phyloP scores from a whole-genome alignment of 2,888 invertebrate genomes.

The Sisyra terminalis region DNA sequence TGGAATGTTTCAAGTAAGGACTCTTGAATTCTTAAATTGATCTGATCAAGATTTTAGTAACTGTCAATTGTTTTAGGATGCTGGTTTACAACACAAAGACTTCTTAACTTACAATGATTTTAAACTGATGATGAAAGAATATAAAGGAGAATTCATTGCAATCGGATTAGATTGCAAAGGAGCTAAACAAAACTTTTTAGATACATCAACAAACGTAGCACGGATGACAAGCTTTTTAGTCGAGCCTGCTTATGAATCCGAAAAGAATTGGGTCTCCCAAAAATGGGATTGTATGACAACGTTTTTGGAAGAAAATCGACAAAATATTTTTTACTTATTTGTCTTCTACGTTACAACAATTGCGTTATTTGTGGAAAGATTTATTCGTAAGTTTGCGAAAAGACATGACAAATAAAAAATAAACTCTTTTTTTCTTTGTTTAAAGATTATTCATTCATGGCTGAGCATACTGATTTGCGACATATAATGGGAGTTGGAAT shows the following conservation, averaged over 20 bases:
- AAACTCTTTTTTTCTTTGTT: conserved; percentile 10
- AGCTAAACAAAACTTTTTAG: conserved; percentile 86
- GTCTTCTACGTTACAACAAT: conserved; percentile 90
- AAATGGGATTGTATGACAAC: conserved; percentile 82
- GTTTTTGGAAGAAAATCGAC: conserved; percentile 87
- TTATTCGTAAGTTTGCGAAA: conserved; percentile 54
- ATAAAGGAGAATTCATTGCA: conserved; percentile 88
- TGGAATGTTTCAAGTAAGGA: conserved; percentile 69
- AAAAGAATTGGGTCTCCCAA: conserved; percentile 50
- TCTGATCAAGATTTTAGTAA: conserved; percentile 1
- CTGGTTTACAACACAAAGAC: conserved; percentile 79
- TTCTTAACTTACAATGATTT: conserved; percentile 83
- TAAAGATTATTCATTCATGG: conserved; percentile 86
- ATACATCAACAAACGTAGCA: conserved; percentile 87
- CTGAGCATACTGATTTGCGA: conserved; percentile 84
- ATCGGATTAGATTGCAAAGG: conserved; percentile 90
- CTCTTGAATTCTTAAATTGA: not conserved
- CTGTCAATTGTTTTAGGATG: conserved; percentile 42
- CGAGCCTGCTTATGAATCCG: conserved; percentile 57
- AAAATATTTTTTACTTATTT: conserved; percentile 89
- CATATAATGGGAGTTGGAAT: conserved; percentile 97
- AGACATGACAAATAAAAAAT: not conserved
- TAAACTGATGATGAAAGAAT: conserved; percentile 92
- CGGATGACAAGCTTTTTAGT: conserved; percentile 87
- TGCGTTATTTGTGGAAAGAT: conserved; percentile 84